phyloP scores from a whole-genome alignment of 2,888 invertebrate species.

The Andrena hattorfiana region DNA sequence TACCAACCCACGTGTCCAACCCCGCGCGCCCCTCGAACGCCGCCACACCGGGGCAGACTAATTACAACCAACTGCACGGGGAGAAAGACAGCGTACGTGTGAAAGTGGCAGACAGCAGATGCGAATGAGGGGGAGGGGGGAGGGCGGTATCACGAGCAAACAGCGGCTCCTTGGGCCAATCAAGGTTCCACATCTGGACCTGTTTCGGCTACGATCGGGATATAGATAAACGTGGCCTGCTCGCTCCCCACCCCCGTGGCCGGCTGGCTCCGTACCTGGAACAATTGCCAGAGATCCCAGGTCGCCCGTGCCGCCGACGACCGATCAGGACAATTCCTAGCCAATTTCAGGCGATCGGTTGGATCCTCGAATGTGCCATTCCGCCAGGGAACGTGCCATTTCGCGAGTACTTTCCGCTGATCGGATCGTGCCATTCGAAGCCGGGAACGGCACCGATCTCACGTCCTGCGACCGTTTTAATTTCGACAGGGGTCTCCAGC shows the following conservation, averaged over 20 bases:
- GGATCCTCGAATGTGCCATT: conserved; percentile 54
- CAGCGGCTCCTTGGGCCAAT: conserved; percentile 58
- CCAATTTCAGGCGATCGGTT: conserved; percentile 60
- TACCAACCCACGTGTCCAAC: conserved; percentile 37
- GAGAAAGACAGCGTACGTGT: conserved; percentile 15
- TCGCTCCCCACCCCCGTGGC: conserved; percentile 8
- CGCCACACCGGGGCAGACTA: conserved; percentile 55
- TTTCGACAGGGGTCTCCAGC: conserved; percentile 27
- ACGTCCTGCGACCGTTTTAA: conserved; percentile 48
- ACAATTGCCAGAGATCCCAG: conserved; percentile 56
- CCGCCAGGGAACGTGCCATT: conserved; percentile 46
- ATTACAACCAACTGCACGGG: conserved; percentile 56
- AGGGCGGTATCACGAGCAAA: conserved; percentile 43
- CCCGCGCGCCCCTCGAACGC: neutral
- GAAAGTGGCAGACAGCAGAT: neutral
- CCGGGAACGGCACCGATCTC: conserved; percentile 23
- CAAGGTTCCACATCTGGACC: conserved; percentile 40
- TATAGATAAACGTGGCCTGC: conserved; percentile 50
- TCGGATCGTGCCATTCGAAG: conserved; percentile 47
- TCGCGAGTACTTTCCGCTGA: conserved; percentile 54
- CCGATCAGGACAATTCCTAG: conserved; percentile 53
- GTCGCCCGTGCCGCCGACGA: conserved; percentile 46
- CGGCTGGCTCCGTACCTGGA: conserved; percentile 15
- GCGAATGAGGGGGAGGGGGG: neutral
- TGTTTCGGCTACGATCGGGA: conserved; percentile 38